phyloP scores from a whole-genome alignment of 2,113 vertebrate genomes.

The Cyprinodon tularosa region DNA sequence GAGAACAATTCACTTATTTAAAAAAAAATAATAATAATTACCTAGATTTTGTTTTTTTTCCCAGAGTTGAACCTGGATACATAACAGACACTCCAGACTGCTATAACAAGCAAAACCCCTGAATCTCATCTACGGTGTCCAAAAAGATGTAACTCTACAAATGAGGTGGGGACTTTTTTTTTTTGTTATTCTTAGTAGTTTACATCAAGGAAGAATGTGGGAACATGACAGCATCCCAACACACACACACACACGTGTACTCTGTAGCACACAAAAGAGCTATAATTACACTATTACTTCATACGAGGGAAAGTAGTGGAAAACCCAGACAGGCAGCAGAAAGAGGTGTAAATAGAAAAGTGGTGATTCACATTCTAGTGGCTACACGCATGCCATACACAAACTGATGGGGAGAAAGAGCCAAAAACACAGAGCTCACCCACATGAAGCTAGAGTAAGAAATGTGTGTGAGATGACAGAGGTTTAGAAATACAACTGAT shows the following conservation, averaged over 20 bases:
- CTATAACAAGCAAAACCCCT: background rate
- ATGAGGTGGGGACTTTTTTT: constrained; percentile 19
- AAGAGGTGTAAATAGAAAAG: constrained; percentile 76
- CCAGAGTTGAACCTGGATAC: too few species aligned
- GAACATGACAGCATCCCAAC: constrained; percentile 63
- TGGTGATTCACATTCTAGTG: constrained; percentile 74
- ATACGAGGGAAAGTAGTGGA: constrained; percentile 71
- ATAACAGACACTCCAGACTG: too few species aligned
- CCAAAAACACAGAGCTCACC: constrained; percentile 74
- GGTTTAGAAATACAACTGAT: constrained; percentile 57
- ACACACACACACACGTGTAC: constrained; percentile 35
- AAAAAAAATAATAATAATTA: too few species aligned
- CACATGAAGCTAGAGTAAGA: constrained; percentile 68
- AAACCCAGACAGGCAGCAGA: constrained; percentile 69
- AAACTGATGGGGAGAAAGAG: constrained; percentile 45
- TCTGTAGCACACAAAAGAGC: constrained; percentile 37
- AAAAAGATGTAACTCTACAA: constrained; percentile 28
- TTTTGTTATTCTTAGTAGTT: constrained; percentile 61
- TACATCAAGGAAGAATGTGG: constrained; percentile 61
- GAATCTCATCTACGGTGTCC: constrained; percentile 37
- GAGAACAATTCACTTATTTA: too few species aligned
- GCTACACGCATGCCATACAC: constrained; percentile 68
- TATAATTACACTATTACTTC: constrained; percentile 71
- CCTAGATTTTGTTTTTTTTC: too few species aligned
- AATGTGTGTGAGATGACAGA: constrained; percentile 61